Conservation (phyloP, 2,113 vertebrate genomes). For the Ophthalmolycus amberensis region DNA sequence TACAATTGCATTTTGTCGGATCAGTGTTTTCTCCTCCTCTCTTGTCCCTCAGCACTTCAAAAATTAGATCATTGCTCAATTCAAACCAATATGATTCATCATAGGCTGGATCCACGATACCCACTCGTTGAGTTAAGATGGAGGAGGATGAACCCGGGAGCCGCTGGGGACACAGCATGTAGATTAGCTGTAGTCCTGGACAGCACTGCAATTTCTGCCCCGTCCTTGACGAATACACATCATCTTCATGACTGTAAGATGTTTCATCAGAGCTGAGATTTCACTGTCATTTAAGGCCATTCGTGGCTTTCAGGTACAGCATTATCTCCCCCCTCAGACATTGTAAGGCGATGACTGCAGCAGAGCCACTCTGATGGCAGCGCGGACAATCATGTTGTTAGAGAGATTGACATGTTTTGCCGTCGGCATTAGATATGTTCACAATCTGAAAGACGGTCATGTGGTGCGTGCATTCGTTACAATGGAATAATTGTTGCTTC, state of each 20-base stretch:
- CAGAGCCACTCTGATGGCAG: constrained; percentile 18
- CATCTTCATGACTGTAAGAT: constrained; percentile 38
- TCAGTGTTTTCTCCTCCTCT: constrained; percentile 64
- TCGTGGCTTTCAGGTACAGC: constrained; percentile 40
- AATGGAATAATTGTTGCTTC: constrained; percentile 64
- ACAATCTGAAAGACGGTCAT: constrained; percentile 50
- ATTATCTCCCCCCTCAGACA: neutral
- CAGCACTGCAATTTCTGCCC: constrained; percentile 39
- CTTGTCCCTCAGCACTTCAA: constrained; percentile 70
- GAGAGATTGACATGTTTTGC: constrained; percentile 55
- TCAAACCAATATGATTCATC: constrained; percentile 76
- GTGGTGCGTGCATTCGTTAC: constrained; percentile 43
- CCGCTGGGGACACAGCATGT: constrained; percentile 48
- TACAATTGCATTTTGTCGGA: constrained; percentile 81
- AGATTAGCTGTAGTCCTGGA: constrained; percentile 33
- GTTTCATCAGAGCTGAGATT: constrained; percentile 44
- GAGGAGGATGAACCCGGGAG: constrained; percentile 50
- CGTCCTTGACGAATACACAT: constrained; percentile 50
- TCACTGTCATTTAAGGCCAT: constrained; percentile 46
- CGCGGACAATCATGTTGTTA: constrained; percentile 17
- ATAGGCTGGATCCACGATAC: constrained; percentile 49
- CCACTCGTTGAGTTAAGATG: constrained; percentile 60
- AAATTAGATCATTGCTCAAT: constrained; percentile 76
- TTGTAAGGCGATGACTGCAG: constrained; percentile 29
- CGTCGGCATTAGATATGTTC: constrained; percentile 58